These are phyloP conservation scores for Mallateleia sp. DNA, from an alignment of 2,888 invertebrate genomes.

Conservation along the genomic window DNA sequence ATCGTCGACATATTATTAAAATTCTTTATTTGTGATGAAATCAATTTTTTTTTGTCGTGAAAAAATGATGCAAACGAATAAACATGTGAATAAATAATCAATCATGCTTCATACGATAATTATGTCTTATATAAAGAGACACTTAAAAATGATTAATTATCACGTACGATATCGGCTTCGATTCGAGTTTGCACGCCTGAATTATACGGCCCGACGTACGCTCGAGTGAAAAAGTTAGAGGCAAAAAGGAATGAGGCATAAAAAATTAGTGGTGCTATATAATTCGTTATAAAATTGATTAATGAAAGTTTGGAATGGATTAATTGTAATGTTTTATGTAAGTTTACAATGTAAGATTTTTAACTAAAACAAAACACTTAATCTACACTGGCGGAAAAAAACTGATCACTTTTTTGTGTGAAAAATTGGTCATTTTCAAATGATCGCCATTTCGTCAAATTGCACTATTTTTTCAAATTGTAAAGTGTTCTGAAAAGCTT, in stretches of 20 bases:
- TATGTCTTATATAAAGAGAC: constrained; percentile 4
- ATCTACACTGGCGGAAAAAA: no score
- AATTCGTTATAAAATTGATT: no score
- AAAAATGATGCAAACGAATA: neutral
- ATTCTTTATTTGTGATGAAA: constrained; percentile 21
- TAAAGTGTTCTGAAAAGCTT: no score
- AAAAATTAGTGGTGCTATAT: no score
- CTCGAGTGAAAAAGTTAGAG: constrained; percentile 4
- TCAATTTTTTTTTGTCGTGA: neutral
- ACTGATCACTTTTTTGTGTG: no score
- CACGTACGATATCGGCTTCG: neutral
- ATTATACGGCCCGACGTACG: neutral
- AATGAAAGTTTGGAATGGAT: no score
- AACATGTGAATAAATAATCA: constrained; percentile 1
- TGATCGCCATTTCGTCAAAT: no score
- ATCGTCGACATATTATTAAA: neutral
- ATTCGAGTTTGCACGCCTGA: constrained; percentile 4
- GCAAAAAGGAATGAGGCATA: neutral
- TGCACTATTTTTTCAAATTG: no score
- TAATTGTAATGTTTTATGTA: no score
- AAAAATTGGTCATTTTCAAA: no score
- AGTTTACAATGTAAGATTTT: no score
- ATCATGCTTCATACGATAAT: neutral
- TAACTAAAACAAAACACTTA: no score
- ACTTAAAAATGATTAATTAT: constrained; percentile 24